Evolutionary conservation across 1,140 invertebrate species (phyloP), one percentile per base, ranked within the genome.

Genomic region (Sitodiplosis mosellana): DNA sequence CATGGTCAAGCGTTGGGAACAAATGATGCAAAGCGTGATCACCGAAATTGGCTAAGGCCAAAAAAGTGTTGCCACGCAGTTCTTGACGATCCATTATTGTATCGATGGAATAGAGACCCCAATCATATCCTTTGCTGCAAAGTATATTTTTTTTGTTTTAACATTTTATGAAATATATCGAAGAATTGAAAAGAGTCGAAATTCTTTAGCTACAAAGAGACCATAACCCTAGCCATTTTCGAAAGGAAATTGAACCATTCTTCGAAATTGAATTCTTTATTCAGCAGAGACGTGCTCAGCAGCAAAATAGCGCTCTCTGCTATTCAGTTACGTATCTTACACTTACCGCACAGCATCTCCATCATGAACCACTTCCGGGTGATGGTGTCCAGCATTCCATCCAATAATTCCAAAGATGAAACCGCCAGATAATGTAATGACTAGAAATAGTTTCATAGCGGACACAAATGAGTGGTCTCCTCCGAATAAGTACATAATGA

Each of bases 301-400:
- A n/a, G n/a, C n/a, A n/a, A n/a, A n/a, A n/a, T n/a, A n/a, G n/a
- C n/a, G n/a, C n/a, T n/a, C n/a, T n/a, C n/a, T n/a, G n/a, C n/a
- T n/a, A n/a, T n/a, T n/a, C n/a, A n/a, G n/a, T 27, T 27, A 5
- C 3, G 27, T 5, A 36, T 33, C 21, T 21, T 17, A 42, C 19
- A 52, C 42, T 59, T 69, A 76, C 71, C 69, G 67, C 40, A 74
- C 59, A 51, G 70, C 61, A 59, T 89, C 85, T 4, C 85, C 84
- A 57, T 88, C 84, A 54, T 88, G 85, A 59, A 84, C 86, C 46
- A 85, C 79, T 22, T 83, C 72, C 0, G 83, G 83, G 65, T 86
- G 81, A 63, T 88, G 84, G 71, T 89, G 85, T 33, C 77, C 82
- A 5, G 81, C 85, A 59, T 77, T 83, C 0, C 84, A 50, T 2